A percentile compares a stretch with the other conserved stretches of the same genome.
phyloP scores from a whole-genome alignment of 2,113 vertebrate species.

The Mola mola region DNA sequence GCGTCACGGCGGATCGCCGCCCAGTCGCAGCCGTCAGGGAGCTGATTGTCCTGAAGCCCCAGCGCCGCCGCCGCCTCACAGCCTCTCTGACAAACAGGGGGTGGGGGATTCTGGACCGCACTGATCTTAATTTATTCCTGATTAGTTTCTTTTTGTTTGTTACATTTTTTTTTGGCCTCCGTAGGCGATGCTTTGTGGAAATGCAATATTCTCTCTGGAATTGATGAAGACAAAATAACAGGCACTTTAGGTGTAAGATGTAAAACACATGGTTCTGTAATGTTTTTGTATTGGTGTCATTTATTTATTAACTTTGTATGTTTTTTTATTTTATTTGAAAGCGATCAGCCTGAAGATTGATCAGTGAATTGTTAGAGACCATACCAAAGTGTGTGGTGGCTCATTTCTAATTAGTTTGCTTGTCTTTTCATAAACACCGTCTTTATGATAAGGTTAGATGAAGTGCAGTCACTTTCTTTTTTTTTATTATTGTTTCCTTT shows the following conservation, averaged over 20 bases:
- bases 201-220: conserved; percentile 79
- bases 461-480: conserved; percentile 76
- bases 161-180: conserved; percentile 58
- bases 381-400: conserved; percentile 91
- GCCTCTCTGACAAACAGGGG: conserved; percentile 80
- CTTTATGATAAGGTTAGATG: conserved; percentile 73
- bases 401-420: conserved; percentile 79
- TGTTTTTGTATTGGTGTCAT: conserved; percentile 74
- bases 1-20: conserved; percentile 82
- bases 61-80: conserved; percentile 47
- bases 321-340: conserved; percentile 45
- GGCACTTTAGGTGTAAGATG: conserved; percentile 83
- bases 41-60: conserved; percentile 87
- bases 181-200: conserved; percentile 73
- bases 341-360: conserved; percentile 36
- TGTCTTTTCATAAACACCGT: conserved; percentile 83
- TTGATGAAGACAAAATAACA: conserved; percentile 77
- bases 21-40: conserved; percentile 90
- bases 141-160: conserved; percentile 60
- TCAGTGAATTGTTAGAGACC: conserved; percentile 71
- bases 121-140: conserved; percentile 65
- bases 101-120: conserved; percentile 77
- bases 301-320: conserved; percentile 70
- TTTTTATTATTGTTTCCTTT: conserved; percentile 83
- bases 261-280: conserved; percentile 63